A percentile compares a stretch with the other conserved stretches of the same genome.
Conservation (phyloP, 2,797 vertebrate species). For the Brotula barbata region DNA sequence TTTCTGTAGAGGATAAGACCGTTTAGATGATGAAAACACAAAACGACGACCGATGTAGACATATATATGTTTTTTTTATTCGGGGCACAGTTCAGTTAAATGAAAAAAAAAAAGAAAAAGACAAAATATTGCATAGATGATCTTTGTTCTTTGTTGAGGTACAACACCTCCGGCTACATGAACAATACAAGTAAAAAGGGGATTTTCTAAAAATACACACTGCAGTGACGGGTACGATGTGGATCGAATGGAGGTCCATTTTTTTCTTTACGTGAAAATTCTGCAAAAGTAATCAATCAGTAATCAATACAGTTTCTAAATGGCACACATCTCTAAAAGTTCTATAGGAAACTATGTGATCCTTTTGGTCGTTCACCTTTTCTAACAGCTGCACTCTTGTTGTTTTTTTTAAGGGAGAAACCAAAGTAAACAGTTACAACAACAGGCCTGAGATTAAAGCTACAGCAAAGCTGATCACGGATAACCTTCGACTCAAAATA, state of each 20-base stretch:
- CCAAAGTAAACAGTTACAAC: conserved; percentile 24
- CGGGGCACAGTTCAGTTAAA: conserved; percentile 65
- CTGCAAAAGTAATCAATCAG: conserved; percentile 24
- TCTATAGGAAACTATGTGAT: conserved; percentile 13
- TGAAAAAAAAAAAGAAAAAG: conserved; percentile 40
- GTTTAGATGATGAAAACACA: conserved; percentile 41
- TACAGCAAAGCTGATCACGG: conserved; percentile 4
- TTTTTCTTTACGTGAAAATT: background rate
- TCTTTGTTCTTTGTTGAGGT: conserved; percentile 50
- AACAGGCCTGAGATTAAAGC: conserved; percentile 31
- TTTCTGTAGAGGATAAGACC: conserved; percentile 3
- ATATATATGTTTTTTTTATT: conserved; percentile 66
- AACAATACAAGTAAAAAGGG: conserved; percentile 27
- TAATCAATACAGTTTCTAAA: conserved; percentile 33
- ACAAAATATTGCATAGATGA: conserved; percentile 70
- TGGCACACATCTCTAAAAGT: conserved; percentile 11
- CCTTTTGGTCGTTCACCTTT: conserved; percentile 2
- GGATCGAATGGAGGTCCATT: background rate
- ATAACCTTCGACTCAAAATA: conserved; percentile 35
- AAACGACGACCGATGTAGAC: conserved; percentile 28
- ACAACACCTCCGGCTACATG: conserved; percentile 33
- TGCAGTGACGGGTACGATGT: background rate
- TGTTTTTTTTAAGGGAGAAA: conserved; percentile 20
- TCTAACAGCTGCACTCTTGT: conserved; percentile 1
- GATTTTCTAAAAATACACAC: conserved; percentile 16